These are phyloP conservation scores for Presbytis comata DNA, from an alignment of 2,797 vertebrate genomes.

Conservation along the genomic window DNA sequence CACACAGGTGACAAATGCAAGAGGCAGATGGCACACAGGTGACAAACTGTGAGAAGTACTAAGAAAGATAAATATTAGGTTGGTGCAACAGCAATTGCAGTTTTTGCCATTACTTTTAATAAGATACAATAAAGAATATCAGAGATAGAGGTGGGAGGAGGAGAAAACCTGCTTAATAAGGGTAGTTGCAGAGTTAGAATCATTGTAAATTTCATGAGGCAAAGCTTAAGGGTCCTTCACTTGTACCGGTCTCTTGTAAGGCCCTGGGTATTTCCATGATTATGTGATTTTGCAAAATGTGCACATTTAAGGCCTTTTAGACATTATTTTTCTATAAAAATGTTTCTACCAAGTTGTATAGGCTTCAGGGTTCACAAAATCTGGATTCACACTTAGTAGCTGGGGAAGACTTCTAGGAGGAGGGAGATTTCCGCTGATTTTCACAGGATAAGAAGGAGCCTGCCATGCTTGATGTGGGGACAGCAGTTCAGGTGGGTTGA, in stretches of 20 bases:
- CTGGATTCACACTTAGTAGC: not conserved
- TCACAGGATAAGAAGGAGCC: not conserved
- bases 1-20: not conserved
- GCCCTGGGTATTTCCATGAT: not conserved
- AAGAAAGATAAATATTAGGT: not conserved
- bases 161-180: not conserved
- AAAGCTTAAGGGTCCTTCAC: not conserved
- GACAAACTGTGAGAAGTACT: not conserved
- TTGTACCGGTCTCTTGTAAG: not conserved
- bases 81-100: not conserved
- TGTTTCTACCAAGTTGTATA: not conserved
- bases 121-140: not conserved
- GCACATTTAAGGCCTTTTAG: not conserved
- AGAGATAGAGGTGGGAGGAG: no score
- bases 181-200: not conserved
- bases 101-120: not conserved
- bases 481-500: not conserved
- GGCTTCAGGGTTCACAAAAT: not conserved
- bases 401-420: not conserved
- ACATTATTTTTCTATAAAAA: not conserved
- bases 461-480: not conserved
- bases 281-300: not conserved
- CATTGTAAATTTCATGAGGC: not conserved
- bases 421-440: not conserved
- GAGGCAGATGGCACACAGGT: not conserved